Evolutionary conservation across 2,113 vertebrate genomes (phyloP).

Genomic region (Halcyon malimbica): DNA sequence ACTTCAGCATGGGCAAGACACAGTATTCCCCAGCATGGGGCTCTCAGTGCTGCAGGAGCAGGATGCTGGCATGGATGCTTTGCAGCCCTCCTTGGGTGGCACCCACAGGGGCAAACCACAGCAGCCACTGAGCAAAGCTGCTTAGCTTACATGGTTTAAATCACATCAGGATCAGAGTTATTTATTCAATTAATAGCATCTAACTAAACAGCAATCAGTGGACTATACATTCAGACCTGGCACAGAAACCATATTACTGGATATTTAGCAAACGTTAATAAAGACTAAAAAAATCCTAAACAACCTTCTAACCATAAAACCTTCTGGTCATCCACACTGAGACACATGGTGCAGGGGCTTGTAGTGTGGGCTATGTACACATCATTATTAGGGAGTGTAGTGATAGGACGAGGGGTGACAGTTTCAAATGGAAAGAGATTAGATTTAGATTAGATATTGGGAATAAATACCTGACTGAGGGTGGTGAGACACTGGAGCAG

Average conservation of each 20-base stretch:
- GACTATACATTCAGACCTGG: not conserved
- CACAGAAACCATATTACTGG: not conserved
- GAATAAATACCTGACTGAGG: not conserved
- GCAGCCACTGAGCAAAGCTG: not conserved
- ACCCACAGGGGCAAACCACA: not conserved
- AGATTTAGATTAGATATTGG: not conserved
- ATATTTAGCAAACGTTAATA: not conserved
- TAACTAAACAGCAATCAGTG: not conserved
- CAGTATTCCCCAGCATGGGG: not conserved
- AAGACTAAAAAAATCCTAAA: not conserved
- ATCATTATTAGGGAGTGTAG: not conserved
- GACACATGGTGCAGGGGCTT: accelerated
- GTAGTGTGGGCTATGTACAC: accelerated
- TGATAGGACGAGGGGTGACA: not conserved
- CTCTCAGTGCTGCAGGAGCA: accelerated
- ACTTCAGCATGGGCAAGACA: accelerated
- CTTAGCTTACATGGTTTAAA: not conserved
- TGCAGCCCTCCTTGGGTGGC: not conserved
- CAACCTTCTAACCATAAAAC: not conserved
- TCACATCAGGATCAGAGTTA: not conserved
- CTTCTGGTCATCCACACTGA: not conserved
- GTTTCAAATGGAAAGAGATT: not conserved
- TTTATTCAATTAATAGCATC: not conserved
- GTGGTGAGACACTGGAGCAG: not conserved
- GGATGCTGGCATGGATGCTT: not conserved